phyloP scores from a whole-genome alignment of 2,888 invertebrate species.

The Sphaerophoria rueppellii region DNA sequence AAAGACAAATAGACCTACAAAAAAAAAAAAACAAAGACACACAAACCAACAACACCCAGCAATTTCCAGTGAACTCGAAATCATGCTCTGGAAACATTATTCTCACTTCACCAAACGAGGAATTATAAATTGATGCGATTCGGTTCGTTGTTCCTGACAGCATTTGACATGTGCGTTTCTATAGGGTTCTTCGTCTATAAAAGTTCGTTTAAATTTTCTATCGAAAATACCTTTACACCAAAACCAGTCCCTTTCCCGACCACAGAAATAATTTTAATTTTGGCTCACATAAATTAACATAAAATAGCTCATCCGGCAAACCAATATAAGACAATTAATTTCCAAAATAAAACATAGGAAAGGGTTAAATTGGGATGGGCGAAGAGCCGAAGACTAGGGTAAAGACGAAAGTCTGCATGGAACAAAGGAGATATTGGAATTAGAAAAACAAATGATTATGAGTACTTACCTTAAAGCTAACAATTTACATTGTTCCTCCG shows the following conservation, averaged over 20 bases:
- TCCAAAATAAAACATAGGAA: slow-evolving; percentile 20
- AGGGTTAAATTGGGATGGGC: slow-evolving; percentile 9
- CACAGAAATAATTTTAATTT: slow-evolving; percentile 29
- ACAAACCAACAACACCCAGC: slow-evolving; percentile 13
- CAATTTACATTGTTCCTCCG: slow-evolving; percentile 92
- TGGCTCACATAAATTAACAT: slow-evolving; percentile 55
- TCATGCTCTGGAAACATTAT: slow-evolving; percentile 40
- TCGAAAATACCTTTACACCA: slow-evolving; percentile 17
- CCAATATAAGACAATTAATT: slow-evolving; percentile 41
- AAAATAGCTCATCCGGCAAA: slow-evolving; percentile 61
- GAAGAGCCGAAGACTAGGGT: background rate
- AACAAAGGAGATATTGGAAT: background rate
- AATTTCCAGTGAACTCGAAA: slow-evolving; percentile 9
- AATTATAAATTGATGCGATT: slow-evolving; percentile 56
- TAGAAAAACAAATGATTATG: background rate
- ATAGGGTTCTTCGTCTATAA: slow-evolving; percentile 56
- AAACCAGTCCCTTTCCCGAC: slow-evolving; percentile 9
- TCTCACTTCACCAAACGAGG: slow-evolving; percentile 59
- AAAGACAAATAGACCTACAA: background rate
- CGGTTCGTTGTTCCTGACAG: slow-evolving; percentile 61
- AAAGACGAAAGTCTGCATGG: too few relatives aligned
- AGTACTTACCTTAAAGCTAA: slow-evolving; percentile 90
- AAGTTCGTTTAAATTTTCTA: slow-evolving; percentile 41
- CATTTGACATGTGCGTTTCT: slow-evolving; percentile 29
- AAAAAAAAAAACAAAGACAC: background rate